These are phyloP conservation scores for Lophotriccus pileatus DNA, from an alignment of 2,797 vertebrate genomes.

Conservation along the genomic window DNA sequence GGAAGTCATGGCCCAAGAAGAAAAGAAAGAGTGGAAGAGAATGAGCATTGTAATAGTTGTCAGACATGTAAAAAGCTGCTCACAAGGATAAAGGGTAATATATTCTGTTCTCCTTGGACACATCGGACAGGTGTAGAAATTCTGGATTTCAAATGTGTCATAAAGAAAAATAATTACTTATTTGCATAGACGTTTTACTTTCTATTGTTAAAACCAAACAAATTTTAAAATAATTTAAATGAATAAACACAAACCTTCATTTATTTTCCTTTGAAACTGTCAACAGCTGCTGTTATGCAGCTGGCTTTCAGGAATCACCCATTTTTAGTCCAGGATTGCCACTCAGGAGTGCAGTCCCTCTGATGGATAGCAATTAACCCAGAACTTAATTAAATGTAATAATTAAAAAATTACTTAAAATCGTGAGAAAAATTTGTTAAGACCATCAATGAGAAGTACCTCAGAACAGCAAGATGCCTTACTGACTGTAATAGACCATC, in stretches of 20 bases:
- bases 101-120: neutral
- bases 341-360: neutral
- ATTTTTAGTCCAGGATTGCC: neutral
- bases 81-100: neutral
- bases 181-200: neutral
- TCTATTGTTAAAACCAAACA: neutral
- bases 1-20: neutral
- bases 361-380: neutral
- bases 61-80: neutral
- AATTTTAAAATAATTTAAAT: neutral
- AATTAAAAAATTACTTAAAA: neutral
- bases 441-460: neutral
- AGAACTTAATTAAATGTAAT: conserved; percentile 7
- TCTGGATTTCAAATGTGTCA: neutral
- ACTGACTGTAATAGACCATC: neutral
- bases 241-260: neutral
- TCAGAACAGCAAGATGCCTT: neutral
- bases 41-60: neutral
- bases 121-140: neutral
- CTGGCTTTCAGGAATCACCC: neutral
- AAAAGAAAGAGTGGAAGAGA: neutral
- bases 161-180: neutral
- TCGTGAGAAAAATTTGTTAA: neutral
- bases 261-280: neutral
- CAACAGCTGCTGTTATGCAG: neutral